Conservation (phyloP, 2,888 invertebrate genomes). For the Keiferia lycopersicella region DNA sequence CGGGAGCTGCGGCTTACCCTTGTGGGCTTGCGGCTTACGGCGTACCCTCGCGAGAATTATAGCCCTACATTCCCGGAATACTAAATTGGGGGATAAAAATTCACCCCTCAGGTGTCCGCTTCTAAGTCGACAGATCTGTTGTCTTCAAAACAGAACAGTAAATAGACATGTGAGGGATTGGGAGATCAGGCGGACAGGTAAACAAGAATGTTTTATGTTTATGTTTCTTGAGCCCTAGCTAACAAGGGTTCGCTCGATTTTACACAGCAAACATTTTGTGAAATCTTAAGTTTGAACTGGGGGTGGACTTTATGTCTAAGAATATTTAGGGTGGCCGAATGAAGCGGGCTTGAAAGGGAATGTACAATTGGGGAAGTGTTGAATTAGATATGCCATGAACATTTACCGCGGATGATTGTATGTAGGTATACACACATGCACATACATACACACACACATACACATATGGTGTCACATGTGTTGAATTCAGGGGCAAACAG, state of each 20-base stretch:
- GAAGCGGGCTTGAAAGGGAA: too few species aligned
- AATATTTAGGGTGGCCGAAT: too few species aligned
- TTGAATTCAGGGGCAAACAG: slow-evolving; percentile 54
- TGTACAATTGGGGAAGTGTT: too few species aligned
- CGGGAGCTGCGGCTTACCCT: too few species aligned
- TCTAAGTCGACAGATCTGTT: slow-evolving; percentile 72
- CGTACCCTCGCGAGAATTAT: slow-evolving; percentile 57
- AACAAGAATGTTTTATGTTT: slow-evolving; percentile 57
- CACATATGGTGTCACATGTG: too few species aligned
- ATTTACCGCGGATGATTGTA: too few species aligned
- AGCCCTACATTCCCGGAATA: slow-evolving; percentile 69
- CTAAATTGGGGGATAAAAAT: slow-evolving; percentile 72
- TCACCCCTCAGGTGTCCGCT: slow-evolving; percentile 69
- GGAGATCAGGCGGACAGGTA: slow-evolving; percentile 62
- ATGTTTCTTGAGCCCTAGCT: slow-evolving; percentile 60
- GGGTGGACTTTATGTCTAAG: too few species aligned
- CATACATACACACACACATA: too few species aligned
- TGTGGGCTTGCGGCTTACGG: too few species aligned
- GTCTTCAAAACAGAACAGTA: slow-evolving; percentile 54
- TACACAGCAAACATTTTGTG: slow-evolving; percentile 23
- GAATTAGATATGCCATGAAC: too few species aligned
- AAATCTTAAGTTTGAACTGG: not conserved
- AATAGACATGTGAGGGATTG: slow-evolving; percentile 58
- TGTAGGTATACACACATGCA: too few species aligned
- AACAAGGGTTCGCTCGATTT: slow-evolving; percentile 55